These are phyloP conservation scores for Dascyllus trimaculatus DNA, from an alignment of 2,113 vertebrate species.

Conservation along the genomic window DNA sequence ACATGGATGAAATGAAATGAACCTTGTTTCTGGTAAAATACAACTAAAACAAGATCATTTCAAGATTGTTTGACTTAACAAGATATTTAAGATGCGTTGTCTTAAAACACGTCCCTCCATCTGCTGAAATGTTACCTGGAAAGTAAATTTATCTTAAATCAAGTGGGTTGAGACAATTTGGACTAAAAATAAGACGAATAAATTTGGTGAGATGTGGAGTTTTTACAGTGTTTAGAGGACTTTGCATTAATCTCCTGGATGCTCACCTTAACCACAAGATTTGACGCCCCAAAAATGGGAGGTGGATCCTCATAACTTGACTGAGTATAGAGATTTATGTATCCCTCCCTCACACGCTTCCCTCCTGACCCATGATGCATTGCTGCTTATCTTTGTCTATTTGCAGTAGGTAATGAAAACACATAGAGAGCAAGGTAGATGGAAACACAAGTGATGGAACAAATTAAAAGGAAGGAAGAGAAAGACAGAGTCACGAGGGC, in stretches of 20 bases:
- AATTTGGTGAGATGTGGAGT: too few species aligned
- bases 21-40: too few species aligned
- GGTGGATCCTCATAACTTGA: slow-evolving; percentile 9
- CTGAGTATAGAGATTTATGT: slow-evolving; percentile 27
- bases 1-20: too few species aligned
- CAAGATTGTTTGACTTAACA: too few species aligned
- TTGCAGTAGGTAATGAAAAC: slow-evolving; percentile 27
- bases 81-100: too few species aligned
- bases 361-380: slow-evolving; percentile 54
- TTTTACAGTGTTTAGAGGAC: not conserved
- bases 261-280: not conserved
- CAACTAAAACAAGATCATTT: too few species aligned
- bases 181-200: too few species aligned
- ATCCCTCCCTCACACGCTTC: not conserved
- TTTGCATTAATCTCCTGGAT: slow-evolving; percentile 2
- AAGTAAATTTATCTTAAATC: too few species aligned
- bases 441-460: not conserved
- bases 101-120: too few species aligned
- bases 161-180: too few species aligned
- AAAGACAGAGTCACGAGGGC: not conserved
- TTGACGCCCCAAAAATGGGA: not conserved
- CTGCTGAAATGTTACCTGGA: too few species aligned
- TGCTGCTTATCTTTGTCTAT: slow-evolving; percentile 55
- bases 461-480: not conserved
- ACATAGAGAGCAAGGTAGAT: not conserved